phyloP scores from a whole-genome alignment of 2,797 vertebrate genomes.

The Lithobates sylvaticus region DNA sequence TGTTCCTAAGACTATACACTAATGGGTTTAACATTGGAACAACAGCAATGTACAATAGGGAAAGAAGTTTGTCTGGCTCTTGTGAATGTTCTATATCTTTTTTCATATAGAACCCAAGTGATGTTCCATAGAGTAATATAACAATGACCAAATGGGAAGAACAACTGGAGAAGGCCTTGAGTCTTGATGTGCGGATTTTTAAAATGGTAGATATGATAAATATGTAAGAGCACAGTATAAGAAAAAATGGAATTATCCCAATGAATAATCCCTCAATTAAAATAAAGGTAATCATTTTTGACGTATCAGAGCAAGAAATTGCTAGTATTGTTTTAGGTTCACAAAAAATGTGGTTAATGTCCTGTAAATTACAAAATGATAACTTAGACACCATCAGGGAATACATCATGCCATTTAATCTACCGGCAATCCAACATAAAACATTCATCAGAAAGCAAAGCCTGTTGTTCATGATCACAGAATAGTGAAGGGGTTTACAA shows the following conservation, averaged over 20 bases:
- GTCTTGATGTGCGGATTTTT: conserved; percentile 24
- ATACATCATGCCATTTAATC: conserved; percentile 12
- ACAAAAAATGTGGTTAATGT: conserved; percentile 50
- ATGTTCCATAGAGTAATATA: conserved; percentile 16
- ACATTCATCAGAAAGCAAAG: not conserved
- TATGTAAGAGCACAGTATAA: conserved; percentile 27
- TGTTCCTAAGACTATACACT: too few relatives aligned
- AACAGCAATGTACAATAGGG: conserved; percentile 1
- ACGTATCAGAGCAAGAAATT: conserved; percentile 4
- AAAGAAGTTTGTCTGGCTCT: conserved; percentile 15
- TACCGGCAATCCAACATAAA: not conserved
- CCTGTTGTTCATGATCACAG: conserved; percentile 25
- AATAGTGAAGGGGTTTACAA: conserved; percentile 29
- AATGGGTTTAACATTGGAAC: conserved; percentile 41
- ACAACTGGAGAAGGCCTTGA: conserved; percentile 41
- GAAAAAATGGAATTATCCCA: conserved; percentile 6
- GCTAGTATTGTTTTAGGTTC: conserved; percentile 32
- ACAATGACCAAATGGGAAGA: conserved; percentile 36
- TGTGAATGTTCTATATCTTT: not conserved
- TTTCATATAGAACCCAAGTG: conserved; percentile 18
- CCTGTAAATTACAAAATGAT: conserved; percentile 1
- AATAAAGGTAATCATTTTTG: conserved; percentile 11
- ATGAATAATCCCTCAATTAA: conserved; percentile 11
- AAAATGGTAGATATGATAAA: conserved; percentile 30
- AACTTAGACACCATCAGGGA: conserved; percentile 1